Evolutionary conservation across 2,113 vertebrate species (phyloP), one percentile per base, ranked within the genome.

Genomic region (Plecotus auritus): DNA sequence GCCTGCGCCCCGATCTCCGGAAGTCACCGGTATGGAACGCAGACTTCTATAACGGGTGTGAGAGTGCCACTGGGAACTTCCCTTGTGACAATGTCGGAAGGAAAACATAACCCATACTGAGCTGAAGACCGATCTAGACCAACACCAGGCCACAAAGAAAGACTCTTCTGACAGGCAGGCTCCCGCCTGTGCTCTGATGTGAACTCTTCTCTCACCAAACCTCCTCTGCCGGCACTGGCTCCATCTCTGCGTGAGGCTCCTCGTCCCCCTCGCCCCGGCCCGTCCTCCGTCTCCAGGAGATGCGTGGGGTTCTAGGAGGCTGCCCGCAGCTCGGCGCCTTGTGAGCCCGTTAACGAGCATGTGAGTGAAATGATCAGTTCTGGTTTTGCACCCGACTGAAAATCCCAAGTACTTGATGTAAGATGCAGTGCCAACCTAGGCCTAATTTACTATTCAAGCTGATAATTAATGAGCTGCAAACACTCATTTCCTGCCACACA

Each of bases 381-480:
- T 93, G 76, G 74, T 76, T 91, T 61, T 93, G 16, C 2, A 91
- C 18, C 12, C 8, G 37, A 66, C 76, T 72, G 54, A 93, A 95
- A 92, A 93, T 51, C 76, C 88, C 72, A 85, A 92, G 87, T 90
- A 80, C 85, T 91, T 93, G 32, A 94, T 76, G 64, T 67, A 89
- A 94, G 90, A n/a, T 35, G 82, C 89, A 87, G 28, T 83, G 96
- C 92, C 88, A 95, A 93, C 11, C 32, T 85, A 23, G 95, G 91
- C 94, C 86, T 92, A 95, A 96, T 96, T 94, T 95, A 70, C 74
- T 67, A 95, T 95, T 95, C 91, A 77, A 49, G 37, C 51, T 90
- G 96, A 92, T 97, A 97, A 96, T 96, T 97, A 97, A 98, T 96
- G 96, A 97, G 94, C 73, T 86, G 92, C 74, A 91, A 88, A 83